Base-by-base conservation (phyloP, 1,140 invertebrate genomes). In the Venustaconcha ellipsiformis region DNA sequence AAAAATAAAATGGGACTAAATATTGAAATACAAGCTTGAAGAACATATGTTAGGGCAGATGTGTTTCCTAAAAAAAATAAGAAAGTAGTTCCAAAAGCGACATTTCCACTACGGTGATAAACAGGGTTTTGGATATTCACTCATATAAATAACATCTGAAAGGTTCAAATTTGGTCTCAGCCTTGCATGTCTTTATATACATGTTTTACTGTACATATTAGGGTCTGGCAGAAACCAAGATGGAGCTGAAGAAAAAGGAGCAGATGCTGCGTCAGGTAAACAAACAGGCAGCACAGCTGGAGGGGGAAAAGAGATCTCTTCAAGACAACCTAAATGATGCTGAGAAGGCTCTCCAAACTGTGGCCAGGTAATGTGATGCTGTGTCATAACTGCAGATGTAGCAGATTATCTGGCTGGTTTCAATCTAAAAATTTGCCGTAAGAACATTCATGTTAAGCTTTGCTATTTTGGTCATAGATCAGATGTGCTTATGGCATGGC, bases 311-410 rank as follows among this genome's bases (percentile, higher is more conserved):
- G 20, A 83, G 82, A 67, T 76, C 82, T 14, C 73, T 88, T 15
- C 78, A 78, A n/a, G 80, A 83, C 55, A 89, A 88, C 72, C 72
- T 89, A 11, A 75, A 63, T 23, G 88, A 89, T 81, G 87, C 87
- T 20, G 88, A 89, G 74, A 84, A 84, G 58, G 84, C 88, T 18
- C 76, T 89, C 14, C 84, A 80, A 59, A 87, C 83, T 56, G 83
- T 83, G 14, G 80, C 83, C 63, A 87, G 79, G 85, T 87, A 73
- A 48, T 48, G 57, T 37, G 17, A n/a, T 59, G 11, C 0, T 48
- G 23, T 74, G 58, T n/a, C 14, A 67, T 15, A 17, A 20, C 55
- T 37, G 15, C 14, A 67, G 55, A 37, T 37, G 4, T 57, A 37
- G 20, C 14, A 57, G 14, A 37, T 48, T 48, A 20, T 48, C 67